These are phyloP conservation scores for Scomberomorus guttatus DNA, from an alignment of 2,797 vertebrate species.

Conservation along the genomic window DNA sequence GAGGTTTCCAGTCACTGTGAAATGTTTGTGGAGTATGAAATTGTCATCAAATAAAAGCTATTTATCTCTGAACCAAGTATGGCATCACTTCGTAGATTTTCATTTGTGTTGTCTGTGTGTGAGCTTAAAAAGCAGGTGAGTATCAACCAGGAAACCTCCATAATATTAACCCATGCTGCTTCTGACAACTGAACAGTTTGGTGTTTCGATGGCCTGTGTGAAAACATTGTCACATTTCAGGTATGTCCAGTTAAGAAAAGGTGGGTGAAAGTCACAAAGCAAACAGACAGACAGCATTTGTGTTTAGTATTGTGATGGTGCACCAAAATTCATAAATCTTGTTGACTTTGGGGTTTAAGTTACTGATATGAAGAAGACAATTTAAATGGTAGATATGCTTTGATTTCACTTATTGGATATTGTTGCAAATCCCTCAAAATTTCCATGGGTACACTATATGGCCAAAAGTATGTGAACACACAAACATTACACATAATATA, in stretches of 20 bases:
- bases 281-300: no score
- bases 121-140: not conserved
- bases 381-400: not conserved
- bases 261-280: not conserved
- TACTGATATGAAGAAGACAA: no score
- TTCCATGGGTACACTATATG: not conserved
- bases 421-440: not conserved
- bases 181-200: not conserved
- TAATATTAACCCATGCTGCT: slow-evolving; percentile 48
- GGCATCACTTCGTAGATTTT: slow-evolving; percentile 18
- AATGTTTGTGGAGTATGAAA: slow-evolving; percentile 30
- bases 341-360: not conserved
- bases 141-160: slow-evolving; percentile 65
- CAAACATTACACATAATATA: no score
- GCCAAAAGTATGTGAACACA: no score
- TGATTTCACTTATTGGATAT: not conserved
- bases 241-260: not conserved
- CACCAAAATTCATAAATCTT: not conserved
- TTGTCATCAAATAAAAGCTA: slow-evolving; percentile 64
- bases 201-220: not conserved
- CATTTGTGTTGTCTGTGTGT: slow-evolving; percentile 18
- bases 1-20: slow-evolving; percentile 68
- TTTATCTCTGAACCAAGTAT: slow-evolving; percentile 58
- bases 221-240: not conserved
- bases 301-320: not conserved